Evolutionary conservation across 2,888 invertebrate species (phyloP), one percentile per base, ranked within the genome.

Genomic region (Cotesia congregata): DNA sequence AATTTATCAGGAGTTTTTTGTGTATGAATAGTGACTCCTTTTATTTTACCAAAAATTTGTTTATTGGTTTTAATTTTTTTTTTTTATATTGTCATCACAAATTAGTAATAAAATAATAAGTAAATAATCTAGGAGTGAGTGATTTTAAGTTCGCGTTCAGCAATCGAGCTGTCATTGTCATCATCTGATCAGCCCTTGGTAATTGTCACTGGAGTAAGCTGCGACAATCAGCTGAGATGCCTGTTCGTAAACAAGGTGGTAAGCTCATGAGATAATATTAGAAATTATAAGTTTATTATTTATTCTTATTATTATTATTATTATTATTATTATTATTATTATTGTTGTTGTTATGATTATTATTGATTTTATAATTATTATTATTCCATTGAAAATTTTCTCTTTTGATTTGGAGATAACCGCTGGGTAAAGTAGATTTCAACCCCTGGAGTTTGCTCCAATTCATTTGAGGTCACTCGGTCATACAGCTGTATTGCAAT

Each of bases 161-260:
- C 70, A 38, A 67, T 59, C 60, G 74, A 72, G 64, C 77, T 76
- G 30, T 30, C 30, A 30, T n/a, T 39, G 76, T 59, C 62, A n/a
- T 59, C 70, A 12, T n/a, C 12, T 30, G 30, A 6, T 40, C 6
- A 60, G 6, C 12, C 60, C 60, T 30, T 71, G 61, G 62, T 62
- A 67, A 69, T 76, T 50, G 12, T 12, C 74, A 39, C 68, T 60
- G 39, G 72, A 74, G 75, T 70, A 73, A 61, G 41, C 50, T 50
- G 50, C 50, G 12, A 65, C 69, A 72, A 76, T 64, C 70, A 72
- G 78, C 76, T 72, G 86, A 90, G 91, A 94, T 94, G 94, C 94
- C 94, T 90, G 94, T 94, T 90, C 93, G 93, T 90, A 94, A 94
- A 92, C 94, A 94, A 93, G 94, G 94, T 94, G 90, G 92, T 90